Evolutionary conservation across 2,113 vertebrate species (phyloP).

Genomic region (Takifugu bimaculatus): DNA sequence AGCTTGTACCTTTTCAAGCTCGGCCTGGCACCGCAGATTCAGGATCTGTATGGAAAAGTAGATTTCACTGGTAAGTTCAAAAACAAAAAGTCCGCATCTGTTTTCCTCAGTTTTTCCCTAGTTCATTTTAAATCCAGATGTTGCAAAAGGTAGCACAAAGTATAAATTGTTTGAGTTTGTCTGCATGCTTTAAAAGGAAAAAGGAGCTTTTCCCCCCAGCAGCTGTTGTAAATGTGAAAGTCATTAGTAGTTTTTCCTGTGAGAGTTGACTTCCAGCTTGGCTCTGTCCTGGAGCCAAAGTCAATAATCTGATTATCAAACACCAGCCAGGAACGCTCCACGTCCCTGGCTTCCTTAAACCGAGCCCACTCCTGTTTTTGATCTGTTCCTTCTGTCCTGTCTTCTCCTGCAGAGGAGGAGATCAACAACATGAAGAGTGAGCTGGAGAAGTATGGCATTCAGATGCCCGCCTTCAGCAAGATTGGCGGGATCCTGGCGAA

Average conservation of each 20-base stretch:
- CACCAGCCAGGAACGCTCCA: slow-evolving; percentile 46
- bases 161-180: slow-evolving; percentile 4
- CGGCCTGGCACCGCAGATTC: slow-evolving; percentile 94
- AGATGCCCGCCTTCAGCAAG: slow-evolving; percentile 98
- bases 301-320: slow-evolving; percentile 46
- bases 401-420: slow-evolving; percentile 84
- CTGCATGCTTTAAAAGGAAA: not conserved
- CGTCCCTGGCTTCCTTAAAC: not conserved
- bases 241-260: slow-evolving; percentile 70
- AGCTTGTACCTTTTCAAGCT: slow-evolving; percentile 98
- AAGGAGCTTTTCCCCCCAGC: not conserved
- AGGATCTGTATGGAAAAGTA: slow-evolving; percentile 97
- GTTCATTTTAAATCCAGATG: not conserved
- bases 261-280: slow-evolving; percentile 25
- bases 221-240: slow-evolving; percentile 57
- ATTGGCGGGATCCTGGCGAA: slow-evolving; percentile 98
- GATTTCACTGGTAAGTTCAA: slow-evolving; percentile 89
- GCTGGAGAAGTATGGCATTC: slow-evolving; percentile 98
- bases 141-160: not conserved
- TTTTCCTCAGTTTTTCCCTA: slow-evolving; percentile 8
- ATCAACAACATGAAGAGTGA: slow-evolving; percentile 98
- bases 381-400: slow-evolving; percentile 30
- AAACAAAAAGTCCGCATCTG: slow-evolving; percentile 6
- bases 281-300: slow-evolving; percentile 36
- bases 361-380: not conserved